These are phyloP conservation scores for Poecilia latipinna DNA, from an alignment of 2,113 vertebrate species.

Conservation along the genomic window DNA sequence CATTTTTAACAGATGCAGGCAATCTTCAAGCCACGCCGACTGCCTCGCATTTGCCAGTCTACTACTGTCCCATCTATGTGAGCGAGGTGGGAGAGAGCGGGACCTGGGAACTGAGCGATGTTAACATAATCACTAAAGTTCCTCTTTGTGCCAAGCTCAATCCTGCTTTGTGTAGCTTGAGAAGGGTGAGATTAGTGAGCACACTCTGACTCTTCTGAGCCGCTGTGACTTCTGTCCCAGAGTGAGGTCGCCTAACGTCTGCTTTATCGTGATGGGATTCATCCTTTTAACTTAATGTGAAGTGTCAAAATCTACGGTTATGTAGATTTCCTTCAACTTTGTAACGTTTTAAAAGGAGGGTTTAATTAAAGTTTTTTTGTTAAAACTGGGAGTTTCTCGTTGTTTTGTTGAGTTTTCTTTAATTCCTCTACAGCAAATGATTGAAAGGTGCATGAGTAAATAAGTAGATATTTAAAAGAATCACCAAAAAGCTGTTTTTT, in stretches of 20 bases:
- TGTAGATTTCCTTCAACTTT: neutral
- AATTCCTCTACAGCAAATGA: neutral
- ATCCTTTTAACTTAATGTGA: neutral
- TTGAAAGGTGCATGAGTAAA: no score
- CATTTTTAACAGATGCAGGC: conserved; percentile 13
- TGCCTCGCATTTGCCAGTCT: conserved; percentile 37
- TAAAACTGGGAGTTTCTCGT: neutral
- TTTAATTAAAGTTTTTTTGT: conserved; percentile 1
- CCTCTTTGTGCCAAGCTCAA: conserved; percentile 70
- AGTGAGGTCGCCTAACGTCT: neutral
- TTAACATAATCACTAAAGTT: conserved; percentile 67
- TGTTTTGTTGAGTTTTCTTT: neutral
- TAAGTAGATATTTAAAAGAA: no score
- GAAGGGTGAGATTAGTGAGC: conserved; percentile 76
- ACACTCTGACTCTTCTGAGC: conserved; percentile 32
- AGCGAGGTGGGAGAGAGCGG: conserved; percentile 19
- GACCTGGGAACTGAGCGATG: conserved; percentile 52
- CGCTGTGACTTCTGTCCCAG: neutral
- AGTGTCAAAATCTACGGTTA: conserved; percentile 1
- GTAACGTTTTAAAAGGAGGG: neutral
- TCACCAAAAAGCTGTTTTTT: neutral
- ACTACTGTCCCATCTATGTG: conserved; percentile 79
- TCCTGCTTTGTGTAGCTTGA: conserved; percentile 71
- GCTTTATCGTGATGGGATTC: neutral
- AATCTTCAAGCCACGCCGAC: neutral